A percentile compares a stretch with the other conserved stretches of the same genome.
phyloP scores from a whole-genome alignment of 2,113 vertebrate genomes.

The Vulpes vulpes region DNA sequence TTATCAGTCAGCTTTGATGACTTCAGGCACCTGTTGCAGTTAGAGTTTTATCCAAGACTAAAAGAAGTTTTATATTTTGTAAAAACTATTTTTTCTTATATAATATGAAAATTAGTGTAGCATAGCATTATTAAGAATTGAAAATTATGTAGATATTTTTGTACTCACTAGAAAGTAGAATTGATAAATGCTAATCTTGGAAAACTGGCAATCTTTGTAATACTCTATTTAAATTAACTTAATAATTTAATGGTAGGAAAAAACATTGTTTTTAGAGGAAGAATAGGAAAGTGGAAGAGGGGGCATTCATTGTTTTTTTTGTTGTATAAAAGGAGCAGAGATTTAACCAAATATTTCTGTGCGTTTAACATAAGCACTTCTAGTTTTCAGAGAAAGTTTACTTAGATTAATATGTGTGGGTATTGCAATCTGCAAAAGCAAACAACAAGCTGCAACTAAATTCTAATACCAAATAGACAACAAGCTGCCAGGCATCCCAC shows the following conservation, averaged over 20 bases:
- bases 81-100: constrained; percentile 23
- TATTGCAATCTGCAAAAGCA: constrained; percentile 15
- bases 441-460: background rate
- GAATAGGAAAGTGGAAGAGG: background rate
- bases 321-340: background rate
- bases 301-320: background rate
- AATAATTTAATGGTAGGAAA: background rate
- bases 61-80: constrained; percentile 16
- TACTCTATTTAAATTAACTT: constrained; percentile 19
- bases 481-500: background rate
- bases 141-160: constrained; percentile 27
- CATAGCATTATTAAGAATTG: background rate
- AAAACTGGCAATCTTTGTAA: background rate
- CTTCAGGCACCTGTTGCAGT: background rate
- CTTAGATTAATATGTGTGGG: background rate
- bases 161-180: background rate
- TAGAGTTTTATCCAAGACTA: background rate
- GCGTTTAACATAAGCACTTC: background rate
- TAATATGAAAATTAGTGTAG: background rate
- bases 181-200: background rate
- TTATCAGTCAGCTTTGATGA: constrained; percentile 17
- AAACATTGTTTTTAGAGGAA: background rate
- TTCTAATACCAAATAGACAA: background rate
- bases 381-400: background rate
- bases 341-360: background rate